Percentiles rank a stretch among this genome's conserved stretches.
These are phyloP conservation scores for Perca fluviatilis DNA, from an alignment of 2,113 vertebrate genomes.

Conservation along the genomic window DNA sequence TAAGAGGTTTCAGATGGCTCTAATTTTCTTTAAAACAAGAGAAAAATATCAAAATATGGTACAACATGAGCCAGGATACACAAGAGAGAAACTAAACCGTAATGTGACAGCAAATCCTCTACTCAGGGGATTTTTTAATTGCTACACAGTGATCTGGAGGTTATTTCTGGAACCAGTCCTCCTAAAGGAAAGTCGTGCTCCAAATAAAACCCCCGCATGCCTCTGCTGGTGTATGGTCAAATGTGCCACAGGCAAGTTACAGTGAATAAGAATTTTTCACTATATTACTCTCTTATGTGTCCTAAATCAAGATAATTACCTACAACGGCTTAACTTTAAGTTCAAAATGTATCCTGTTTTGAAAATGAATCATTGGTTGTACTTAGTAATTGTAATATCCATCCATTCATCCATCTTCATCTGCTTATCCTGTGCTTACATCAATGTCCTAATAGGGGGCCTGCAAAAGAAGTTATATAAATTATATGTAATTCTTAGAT, in stretches of 20 bases:
- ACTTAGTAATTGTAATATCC: too few species aligned
- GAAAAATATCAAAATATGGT: conserved; percentile 51
- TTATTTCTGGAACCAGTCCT: conserved; percentile 42
- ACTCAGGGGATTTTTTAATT: conserved; percentile 37
- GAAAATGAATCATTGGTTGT: background rate
- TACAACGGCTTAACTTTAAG: background rate
- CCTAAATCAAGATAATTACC: conserved; percentile 22
- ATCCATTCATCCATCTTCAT: too few species aligned
- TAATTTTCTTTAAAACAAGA: conserved; percentile 50
- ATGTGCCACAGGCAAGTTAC: background rate
- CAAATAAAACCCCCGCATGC: conserved; percentile 3
- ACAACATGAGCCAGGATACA: conserved; percentile 52
- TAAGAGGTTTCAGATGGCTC: conserved; percentile 67
- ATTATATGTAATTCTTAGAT: background rate
- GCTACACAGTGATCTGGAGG: conserved; percentile 17
- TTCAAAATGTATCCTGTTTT: background rate
- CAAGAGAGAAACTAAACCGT: conserved; percentile 41
- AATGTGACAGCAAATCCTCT: conserved; percentile 52
- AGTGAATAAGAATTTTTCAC: background rate
- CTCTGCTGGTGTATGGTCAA: background rate
- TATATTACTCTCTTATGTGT: background rate
- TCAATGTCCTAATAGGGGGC: background rate
- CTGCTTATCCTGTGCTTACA: background rate
- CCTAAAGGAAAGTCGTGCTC: conserved; percentile 1
- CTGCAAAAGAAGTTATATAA: conserved; percentile 3